Evolutionary conservation across 1,140 invertebrate genomes (phyloP), one percentile per base, ranked within the genome.

Genomic region (Pogonomyrmex barbatus): DNA sequence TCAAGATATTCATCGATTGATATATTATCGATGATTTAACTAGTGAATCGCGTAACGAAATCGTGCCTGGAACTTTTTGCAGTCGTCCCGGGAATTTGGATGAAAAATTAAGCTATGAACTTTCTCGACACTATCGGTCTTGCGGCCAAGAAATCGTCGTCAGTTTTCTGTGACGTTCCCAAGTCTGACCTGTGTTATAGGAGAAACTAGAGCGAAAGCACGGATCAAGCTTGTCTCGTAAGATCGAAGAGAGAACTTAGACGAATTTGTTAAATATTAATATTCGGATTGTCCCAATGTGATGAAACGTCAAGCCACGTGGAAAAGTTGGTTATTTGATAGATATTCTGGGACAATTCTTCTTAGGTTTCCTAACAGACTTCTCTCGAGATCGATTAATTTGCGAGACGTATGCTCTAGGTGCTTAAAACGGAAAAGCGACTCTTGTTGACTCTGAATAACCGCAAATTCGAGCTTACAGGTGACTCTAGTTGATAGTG

Each of bases 201-300:
- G n/a, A 24, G 68, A 83, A 60, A 83, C 52, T 75, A 73, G 67
- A 73, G 52, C 54, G 42, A 82, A 30, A 82, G 30, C 79, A 56
- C 76, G 42, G 30, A 17, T 77, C 24, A 33, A 67, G n/a, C 45
- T 33, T 47, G 67, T 60, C 52, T 71, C 67, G 54, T 47, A 47
- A 60, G 52, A 47, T 71, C 52, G 65, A 56, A 58, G 70, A 62
- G 63, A 79, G 68, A 88, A 76, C 56, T 85, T 89, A 88, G 75
- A 47, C 42, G 68, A 89, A 89, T 88, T 88, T 85, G 77, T 52
- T 78, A 88, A 68, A 88, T 71, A 50, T 88, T 88, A 78, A 54
- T 81, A 70, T 73, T 65, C 60, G 47, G 62, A 68, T 85, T 67
- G 39, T 50, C 30, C 30, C 17, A 14, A 47, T n/a, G 67, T 42